Conservation (phyloP, 1,140 invertebrate species). For the Aphidius ervi region DNA sequence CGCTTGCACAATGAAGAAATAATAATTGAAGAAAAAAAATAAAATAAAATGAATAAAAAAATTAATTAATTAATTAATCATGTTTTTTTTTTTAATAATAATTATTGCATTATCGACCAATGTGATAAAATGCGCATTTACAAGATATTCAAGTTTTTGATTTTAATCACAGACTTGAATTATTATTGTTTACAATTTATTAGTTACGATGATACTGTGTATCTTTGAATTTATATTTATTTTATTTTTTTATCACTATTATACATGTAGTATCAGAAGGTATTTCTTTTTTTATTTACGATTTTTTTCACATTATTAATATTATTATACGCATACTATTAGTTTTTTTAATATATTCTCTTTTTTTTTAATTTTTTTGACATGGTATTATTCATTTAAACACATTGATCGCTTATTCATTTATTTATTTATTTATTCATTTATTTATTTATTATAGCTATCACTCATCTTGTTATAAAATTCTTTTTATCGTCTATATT, state of each 20-base stretch:
- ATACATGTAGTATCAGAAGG: not conserved
- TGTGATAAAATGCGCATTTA: slow-evolving; percentile 4
- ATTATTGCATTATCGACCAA: too few relatives aligned
- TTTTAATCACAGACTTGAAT: slow-evolving; percentile 24
- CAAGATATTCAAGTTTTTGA: slow-evolving; percentile 22
- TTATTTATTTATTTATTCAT: slow-evolving; percentile 2
- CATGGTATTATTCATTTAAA: slow-evolving; percentile 17
- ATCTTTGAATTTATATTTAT: not conserved
- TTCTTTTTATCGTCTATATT: slow-evolving; percentile 1
- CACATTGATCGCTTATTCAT: slow-evolving; percentile 12
- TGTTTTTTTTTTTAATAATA: too few relatives aligned
- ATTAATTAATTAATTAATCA: too few relatives aligned
- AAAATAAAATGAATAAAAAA: too few relatives aligned
- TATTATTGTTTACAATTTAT: slow-evolving; percentile 10
- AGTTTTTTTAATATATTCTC: not conserved
- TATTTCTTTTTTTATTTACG: not conserved
- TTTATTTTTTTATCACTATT: not conserved
- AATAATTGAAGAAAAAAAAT: too few relatives aligned
- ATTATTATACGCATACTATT: not conserved
- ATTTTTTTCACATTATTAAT: not conserved
- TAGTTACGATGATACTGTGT: too few relatives aligned
- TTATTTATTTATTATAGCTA: not conserved
- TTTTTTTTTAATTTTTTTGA: slow-evolving; percentile 6
- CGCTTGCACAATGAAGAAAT: too few relatives aligned
- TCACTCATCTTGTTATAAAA: not conserved